Base-by-base conservation (phyloP, 2,888 invertebrate species). In the Corbicula japonica region DNA sequence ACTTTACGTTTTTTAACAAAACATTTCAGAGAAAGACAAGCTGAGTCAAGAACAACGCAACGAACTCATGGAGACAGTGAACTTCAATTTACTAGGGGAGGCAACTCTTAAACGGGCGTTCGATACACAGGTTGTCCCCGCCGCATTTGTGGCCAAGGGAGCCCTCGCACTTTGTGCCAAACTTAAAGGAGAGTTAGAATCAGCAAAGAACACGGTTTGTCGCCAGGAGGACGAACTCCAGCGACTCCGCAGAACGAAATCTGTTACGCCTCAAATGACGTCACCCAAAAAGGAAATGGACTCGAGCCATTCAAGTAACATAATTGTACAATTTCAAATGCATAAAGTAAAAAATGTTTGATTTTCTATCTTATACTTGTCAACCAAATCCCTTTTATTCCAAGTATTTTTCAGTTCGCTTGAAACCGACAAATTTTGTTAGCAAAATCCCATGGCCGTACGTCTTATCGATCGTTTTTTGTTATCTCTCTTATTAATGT, bases 41-140 rank as follows among this genome's bases (percentile, higher is more conserved):
- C 58, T 91, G 21, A 86, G 75, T 1, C 70, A 79, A 2, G 88
- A 90, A 5, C 90, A 92, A 60, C 80, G 82, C 35, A 71, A 85
- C 18, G 87, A 89, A 21, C 77, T 93, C 6, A 79, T 92, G 32
- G 86, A 87, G 10, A 83, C 89, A 18, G 84, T 93, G 18, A 90
- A 93, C 83, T 91, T 91, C 76, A 85, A 86, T n/a, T 85, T 90
- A 2, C 76, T 92, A 30, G 89, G 87, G 12, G 93, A 92, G 62
- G 83, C 86, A 10, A 88, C 90, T 0, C 85, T 93, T 4, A 88
- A 89, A 80, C 82, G 86, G 46, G 91, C 92, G 5, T 87, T 89
- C 50, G 89, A 91, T 38, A 86, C 88, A n/a, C 82, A 91, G n/a
- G 85, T 92, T 0, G 90, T 92, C 8, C 91, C 93, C 0, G 83